Evolutionary conservation across 2,113 vertebrate species (phyloP).

Genomic region (Shinisaurus crocodilurus): DNA sequence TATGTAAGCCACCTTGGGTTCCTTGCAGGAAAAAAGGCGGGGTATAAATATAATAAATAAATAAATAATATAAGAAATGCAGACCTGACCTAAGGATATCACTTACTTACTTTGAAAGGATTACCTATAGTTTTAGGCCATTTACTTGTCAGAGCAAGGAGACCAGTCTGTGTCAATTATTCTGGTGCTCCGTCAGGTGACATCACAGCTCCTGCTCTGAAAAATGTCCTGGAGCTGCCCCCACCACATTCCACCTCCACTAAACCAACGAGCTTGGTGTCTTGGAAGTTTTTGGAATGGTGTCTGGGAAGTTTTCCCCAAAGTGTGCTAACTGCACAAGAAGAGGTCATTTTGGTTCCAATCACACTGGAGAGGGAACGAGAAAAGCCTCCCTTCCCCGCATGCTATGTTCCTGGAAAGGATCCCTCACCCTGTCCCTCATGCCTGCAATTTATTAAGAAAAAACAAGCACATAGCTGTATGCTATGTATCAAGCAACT

Average conservation of each 20-base stretch:
- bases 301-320: not conserved
- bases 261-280: no score
- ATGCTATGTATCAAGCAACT: not conserved
- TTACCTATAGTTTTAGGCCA: not conserved
- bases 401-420: not conserved
- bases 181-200: no score
- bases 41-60: no score
- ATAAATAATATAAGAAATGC: no score
- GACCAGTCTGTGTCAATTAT: no score
- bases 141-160: no score
- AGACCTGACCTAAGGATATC: not conserved
- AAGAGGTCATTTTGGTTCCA: not conserved
- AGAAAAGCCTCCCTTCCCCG: not conserved
- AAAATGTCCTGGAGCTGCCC: no score
- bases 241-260: no score
- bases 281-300: not conserved
- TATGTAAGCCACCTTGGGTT: no score
- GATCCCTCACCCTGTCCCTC: not conserved
- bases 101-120: not conserved
- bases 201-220: no score
- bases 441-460: not conserved
- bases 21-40: no score
- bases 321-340: not conserved
- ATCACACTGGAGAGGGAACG: not conserved
- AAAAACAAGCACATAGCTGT: not conserved